A percentile compares a stretch with the other conserved stretches of the same genome.
Conservation (phyloP, 2,797 vertebrate genomes). For the Ambastaia sidthimunki region DNA sequence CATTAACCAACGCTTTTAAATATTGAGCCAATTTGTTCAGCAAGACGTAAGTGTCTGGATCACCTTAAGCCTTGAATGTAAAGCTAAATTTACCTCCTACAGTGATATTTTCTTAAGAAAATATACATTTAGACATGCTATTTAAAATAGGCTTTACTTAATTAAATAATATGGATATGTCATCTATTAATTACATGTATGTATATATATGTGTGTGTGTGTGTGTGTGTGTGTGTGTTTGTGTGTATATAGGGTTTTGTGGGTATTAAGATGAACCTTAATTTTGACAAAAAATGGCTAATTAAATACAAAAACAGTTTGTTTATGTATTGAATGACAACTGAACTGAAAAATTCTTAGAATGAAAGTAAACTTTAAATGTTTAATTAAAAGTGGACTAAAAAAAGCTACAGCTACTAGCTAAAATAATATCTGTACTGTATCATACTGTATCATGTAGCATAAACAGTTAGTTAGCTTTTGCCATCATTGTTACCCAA, state of each 20-base stretch:
- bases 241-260: too few species aligned
- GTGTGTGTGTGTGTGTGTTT: too few species aligned
- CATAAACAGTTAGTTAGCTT: not conserved
- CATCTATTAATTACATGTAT: too few species aligned
- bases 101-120: too few species aligned
- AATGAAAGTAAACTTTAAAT: not conserved
- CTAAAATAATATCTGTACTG: constrained; percentile 8
- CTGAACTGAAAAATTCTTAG: not conserved
- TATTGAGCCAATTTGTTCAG: constrained; percentile 43
- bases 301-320: not conserved
- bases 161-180: too few species aligned
- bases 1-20: constrained; percentile 49
- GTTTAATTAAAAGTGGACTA: not conserved
- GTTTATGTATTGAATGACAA: not conserved
- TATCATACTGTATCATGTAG: too few species aligned
- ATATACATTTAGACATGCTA: too few species aligned
- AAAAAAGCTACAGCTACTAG: not conserved
- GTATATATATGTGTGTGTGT: too few species aligned
- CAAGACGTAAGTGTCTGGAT: not conserved
- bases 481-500: constrained; percentile 7
- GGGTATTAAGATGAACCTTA: too few species aligned
- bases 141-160: too few species aligned
- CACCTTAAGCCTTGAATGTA: not conserved
- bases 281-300: not conserved
- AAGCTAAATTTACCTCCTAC: not conserved